phyloP scores from a whole-genome alignment of 2,797 vertebrate genomes.

The Falco naumanni region DNA sequence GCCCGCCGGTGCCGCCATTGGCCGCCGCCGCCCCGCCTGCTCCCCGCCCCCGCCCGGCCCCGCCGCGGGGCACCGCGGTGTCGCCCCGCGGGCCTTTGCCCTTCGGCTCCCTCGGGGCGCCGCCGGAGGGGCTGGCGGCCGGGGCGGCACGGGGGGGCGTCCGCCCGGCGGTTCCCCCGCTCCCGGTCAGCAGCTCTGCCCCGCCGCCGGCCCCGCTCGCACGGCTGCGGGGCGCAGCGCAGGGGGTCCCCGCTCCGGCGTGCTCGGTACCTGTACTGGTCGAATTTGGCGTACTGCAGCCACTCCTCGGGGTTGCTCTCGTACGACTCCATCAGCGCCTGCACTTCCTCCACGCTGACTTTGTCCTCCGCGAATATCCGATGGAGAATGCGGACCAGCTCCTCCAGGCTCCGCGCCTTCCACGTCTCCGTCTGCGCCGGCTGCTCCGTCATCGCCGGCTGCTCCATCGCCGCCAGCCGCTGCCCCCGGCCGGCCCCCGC shows the following conservation, averaged over 20 bases:
- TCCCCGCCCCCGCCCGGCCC: not conserved
- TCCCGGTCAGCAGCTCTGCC: not conserved
- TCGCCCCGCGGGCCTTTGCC: not conserved
- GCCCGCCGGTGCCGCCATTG: not conserved
- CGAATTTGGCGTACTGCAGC: constrained; percentile 87
- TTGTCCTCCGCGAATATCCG: constrained; percentile 84
- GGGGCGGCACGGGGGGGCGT: too few relatives aligned
- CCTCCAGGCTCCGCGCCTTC: constrained; percentile 84
- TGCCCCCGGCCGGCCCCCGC: not conserved
- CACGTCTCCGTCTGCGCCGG: constrained; percentile 85
- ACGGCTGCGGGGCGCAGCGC: not conserved
- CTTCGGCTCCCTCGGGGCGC: not conserved
- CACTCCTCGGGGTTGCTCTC: constrained; percentile 90
- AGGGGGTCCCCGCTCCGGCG: not conserved
- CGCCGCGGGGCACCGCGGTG: not conserved
- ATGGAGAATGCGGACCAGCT: constrained; percentile 86
- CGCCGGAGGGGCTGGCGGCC: not conserved
- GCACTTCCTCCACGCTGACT: constrained; percentile 90
- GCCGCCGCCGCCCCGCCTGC: not conserved
- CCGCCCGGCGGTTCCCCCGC: not conserved
- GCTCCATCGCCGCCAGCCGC: not conserved
- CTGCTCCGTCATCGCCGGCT: constrained; percentile 79
- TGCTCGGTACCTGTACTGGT: constrained; percentile 86
- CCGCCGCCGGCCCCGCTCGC: not conserved
- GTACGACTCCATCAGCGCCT: constrained; percentile 90